Base-by-base conservation (phyloP, 2,888 invertebrate species). In the Ommatoiulus sabulosus region DNA sequence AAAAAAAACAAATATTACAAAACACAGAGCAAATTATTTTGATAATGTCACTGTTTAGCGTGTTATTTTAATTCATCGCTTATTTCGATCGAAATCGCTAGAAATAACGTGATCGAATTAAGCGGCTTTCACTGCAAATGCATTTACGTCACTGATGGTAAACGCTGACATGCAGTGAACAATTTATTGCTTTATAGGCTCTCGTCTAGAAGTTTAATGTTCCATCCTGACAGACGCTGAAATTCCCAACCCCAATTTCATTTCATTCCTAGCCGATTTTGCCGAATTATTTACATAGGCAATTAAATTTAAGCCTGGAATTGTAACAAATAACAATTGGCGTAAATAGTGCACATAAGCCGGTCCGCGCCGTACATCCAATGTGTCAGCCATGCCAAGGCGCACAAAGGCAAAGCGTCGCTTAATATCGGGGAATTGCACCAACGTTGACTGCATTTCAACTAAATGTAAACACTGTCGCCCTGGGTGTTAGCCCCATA, bases 381-480 rank as follows among this genome's bases (percentile, higher is more conserved):
- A 0, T 72, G 72, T 72, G 63, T 5, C 63, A 63, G 20, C 48
- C 48, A 12, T 7, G 10, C 72, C 24, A 72, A 10, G 24, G 8
- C 24, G 24, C 72, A 72, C 72, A 72, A 72, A 35, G 72, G 72
- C 72, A 72, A 63, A 63, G 63, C 63, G 63, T n/a, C 63, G n/a
- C 63, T n/a, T 63, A 63, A 72, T 72, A 72, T 72, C 72, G 72
- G 24, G 10, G 72, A 86, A 86, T 86, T 86, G 86, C 44, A n/a
- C 44, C 86, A 46, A 86, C 86, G 86, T 46, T 44, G 46, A 20
- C 86, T 86, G 86, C 86, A 86, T 86, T 44, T 86, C 86, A 86
- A 86, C 86, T 44, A 86, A 86, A 86, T 86, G 86, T 86, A 86
- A 86, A 86, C 86, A 86, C 44, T 86, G 86, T 86, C 86, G 86